Evolutionary conservation across 53 echinoderm and acorn worm genomes (phyloP).

Genomic region (Apostichopus leukothele): DNA sequence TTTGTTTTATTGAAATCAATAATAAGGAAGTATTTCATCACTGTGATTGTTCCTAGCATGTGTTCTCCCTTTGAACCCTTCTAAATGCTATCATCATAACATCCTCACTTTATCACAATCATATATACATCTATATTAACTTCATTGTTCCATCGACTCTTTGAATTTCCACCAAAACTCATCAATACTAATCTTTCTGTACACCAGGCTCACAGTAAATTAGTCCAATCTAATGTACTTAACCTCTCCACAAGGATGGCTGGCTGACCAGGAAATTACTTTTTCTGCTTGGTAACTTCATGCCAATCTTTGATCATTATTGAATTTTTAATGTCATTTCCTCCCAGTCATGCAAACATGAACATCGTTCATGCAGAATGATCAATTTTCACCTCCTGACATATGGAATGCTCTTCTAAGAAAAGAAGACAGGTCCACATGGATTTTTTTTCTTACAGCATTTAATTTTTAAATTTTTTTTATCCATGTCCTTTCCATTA

Average conservation of each 20-base stretch:
- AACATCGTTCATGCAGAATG: conserved; percentile 1
- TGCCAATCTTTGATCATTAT: conserved; percentile 2
- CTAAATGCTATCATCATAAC: no score
- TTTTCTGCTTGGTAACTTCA: conserved; percentile 25
- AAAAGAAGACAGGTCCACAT: neutral
- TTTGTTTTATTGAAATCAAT: no score
- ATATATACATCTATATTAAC: no score
- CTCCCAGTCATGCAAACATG: conserved; percentile 19
- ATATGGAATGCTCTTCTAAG: neutral
- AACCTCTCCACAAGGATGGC: neutral
- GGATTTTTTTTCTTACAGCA: neutral
- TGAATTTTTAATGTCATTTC: conserved; percentile 19
- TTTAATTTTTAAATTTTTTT: no score
- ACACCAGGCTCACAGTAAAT: neutral
- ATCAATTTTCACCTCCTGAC: neutral
- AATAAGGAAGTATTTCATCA: no score
- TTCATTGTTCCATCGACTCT: no score
- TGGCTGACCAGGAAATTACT: conserved; percentile 31
- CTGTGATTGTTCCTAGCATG: no score
- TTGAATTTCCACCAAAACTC: no score
- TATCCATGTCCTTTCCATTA: neutral
- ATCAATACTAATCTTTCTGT: no score
- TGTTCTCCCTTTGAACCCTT: no score
- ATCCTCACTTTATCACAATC: no score
- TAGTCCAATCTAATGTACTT: neutral